Percentiles rank a stretch among this genome's conserved stretches.
These are phyloP conservation scores for Kryphioiulus occultus DNA, from an alignment of 2,888 invertebrate species.

Conservation along the genomic window DNA sequence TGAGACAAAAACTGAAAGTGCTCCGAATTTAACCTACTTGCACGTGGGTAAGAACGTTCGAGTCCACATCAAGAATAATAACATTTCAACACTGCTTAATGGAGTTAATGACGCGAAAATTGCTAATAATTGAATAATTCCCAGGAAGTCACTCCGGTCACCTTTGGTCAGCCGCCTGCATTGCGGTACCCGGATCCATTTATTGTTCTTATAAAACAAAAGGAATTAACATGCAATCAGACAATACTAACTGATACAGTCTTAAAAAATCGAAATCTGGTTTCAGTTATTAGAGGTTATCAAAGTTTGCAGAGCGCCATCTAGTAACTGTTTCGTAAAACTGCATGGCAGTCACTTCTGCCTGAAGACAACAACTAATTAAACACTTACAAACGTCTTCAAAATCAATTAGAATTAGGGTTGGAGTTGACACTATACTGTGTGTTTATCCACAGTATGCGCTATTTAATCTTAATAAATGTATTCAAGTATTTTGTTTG, in stretches of 20 bases:
- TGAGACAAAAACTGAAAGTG: slow-evolving; percentile 23
- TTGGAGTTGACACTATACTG: no score
- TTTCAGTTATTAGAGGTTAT: background rate
- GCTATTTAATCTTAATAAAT: no score
- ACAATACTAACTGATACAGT: background rate
- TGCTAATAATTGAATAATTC: slow-evolving; percentile 23
- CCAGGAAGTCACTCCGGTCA: background rate
- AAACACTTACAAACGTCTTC: no score
- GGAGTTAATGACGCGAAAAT: background rate
- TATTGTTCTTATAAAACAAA: background rate
- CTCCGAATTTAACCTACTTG: background rate
- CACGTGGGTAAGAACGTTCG: background rate
- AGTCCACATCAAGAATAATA: background rate
- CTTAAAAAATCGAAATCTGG: background rate
- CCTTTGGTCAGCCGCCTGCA: background rate
- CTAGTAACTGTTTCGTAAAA: no score
- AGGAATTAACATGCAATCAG: background rate
- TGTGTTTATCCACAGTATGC: no score
- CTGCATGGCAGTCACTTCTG: no score
- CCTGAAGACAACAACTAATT: no score
- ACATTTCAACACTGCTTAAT: background rate
- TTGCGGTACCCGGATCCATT: slow-evolving; percentile 17
- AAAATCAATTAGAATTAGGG: no score
- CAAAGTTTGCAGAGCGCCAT: no score
- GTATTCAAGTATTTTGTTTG: no score